Evolutionary conservation across 1,140 invertebrate genomes (phyloP).

Genomic region (Acromyrmex echinatior): DNA sequence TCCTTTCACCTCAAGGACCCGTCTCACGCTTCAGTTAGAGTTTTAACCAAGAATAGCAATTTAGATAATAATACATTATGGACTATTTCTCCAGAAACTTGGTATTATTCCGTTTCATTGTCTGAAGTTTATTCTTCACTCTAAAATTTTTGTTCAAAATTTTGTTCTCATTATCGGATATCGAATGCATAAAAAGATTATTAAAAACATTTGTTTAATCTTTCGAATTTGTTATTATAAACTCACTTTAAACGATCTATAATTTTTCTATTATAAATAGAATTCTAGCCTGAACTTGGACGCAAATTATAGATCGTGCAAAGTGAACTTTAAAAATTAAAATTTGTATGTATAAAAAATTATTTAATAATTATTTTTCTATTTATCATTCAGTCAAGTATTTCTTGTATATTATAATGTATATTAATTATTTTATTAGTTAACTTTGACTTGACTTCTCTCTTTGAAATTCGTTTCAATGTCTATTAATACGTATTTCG

Average conservation of each 20-base stretch:
- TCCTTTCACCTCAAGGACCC: constrained; percentile 49
- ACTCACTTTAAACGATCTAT: too few species aligned
- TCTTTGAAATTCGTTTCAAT: constrained; percentile 4
- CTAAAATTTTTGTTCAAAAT: not conserved
- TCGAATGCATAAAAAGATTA: not conserved
- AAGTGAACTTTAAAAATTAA: not conserved
- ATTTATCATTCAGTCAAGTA: not conserved
- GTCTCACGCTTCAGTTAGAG: constrained; percentile 7
- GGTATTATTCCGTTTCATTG: not conserved
- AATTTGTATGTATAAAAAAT: not conserved
- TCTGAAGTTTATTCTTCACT: not conserved
- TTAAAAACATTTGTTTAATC: not conserved
- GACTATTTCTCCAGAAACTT: not conserved
- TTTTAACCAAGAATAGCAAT: constrained; percentile 52
- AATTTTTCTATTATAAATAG: too few species aligned
- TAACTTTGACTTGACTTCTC: not conserved
- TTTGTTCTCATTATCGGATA: not conserved
- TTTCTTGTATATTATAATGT: not conserved
- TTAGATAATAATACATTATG: constrained; percentile 49
- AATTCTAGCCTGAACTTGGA: too few species aligned
- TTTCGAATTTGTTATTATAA: not conserved
- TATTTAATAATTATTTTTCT: not conserved
- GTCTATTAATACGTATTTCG: constrained; percentile 22
- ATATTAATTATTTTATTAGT: not conserved
- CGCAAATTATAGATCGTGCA: too few species aligned